phyloP scores from a whole-genome alignment of 2,888 invertebrate species.

The Acanthacorydalis orientalis region DNA sequence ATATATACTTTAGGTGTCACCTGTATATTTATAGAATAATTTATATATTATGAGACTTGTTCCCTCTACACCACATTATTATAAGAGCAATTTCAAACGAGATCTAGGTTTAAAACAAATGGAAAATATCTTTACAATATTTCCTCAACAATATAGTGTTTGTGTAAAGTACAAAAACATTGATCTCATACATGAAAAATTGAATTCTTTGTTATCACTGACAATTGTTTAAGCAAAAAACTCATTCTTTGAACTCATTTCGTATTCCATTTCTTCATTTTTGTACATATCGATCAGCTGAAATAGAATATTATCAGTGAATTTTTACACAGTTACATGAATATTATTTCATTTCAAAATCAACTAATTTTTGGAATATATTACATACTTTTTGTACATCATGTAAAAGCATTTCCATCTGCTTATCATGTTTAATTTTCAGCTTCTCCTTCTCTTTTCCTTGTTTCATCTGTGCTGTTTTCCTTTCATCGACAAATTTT shows the following conservation, averaged over 20 bases:
- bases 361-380: background rate
- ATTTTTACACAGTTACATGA: background rate
- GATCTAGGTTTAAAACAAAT: no score
- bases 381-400: conserved; percentile 67
- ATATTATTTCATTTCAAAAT: background rate
- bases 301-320: conserved; percentile 17
- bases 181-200: no score
- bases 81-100: no score
- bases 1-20: no score
- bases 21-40: no score
- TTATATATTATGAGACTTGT: no score
- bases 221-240: conserved; percentile 63
- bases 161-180: no score
- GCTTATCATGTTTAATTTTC: conserved; percentile 81
- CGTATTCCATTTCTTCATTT: conserved; percentile 82
- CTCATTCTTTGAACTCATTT: conserved; percentile 73
- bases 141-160: no score
- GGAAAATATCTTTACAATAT: no score
- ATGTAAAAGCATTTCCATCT: conserved; percentile 73
- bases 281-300: conserved; percentile 87
- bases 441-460: conserved; percentile 83
- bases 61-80: no score
- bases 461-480: conserved; percentile 75
- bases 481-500: conserved; percentile 90
- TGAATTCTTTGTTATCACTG: no score